phyloP scores from a whole-genome alignment of 2,797 vertebrate species.

The Zenarchopterus dispar region DNA sequence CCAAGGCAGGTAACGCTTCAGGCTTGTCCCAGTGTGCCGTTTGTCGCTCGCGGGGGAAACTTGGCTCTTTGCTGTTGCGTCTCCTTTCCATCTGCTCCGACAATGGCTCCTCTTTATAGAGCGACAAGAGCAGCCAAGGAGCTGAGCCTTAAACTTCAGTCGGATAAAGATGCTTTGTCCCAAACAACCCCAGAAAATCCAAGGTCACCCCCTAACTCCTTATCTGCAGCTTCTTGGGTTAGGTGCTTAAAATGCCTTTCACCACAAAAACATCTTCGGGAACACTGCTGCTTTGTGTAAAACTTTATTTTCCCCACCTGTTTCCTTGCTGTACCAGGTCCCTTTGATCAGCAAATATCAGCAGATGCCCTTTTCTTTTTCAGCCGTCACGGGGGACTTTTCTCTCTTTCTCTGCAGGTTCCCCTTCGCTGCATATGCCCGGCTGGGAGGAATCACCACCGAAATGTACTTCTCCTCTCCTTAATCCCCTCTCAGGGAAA shows the following conservation, averaged over 20 bases:
- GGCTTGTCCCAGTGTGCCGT: constrained; percentile 58
- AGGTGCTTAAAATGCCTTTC: constrained; percentile 31
- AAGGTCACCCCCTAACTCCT: constrained; percentile 38
- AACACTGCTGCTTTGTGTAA: constrained; percentile 31
- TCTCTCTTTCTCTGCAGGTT: constrained; percentile 43
- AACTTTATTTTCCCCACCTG: not conserved
- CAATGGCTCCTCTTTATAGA: constrained; percentile 51
- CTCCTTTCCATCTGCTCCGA: constrained; percentile 62
- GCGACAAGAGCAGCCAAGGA: constrained; percentile 24
- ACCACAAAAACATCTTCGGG: constrained; percentile 29
- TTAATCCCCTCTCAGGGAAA: constrained; percentile 61
- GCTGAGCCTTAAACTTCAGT: not conserved
- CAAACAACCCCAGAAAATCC: constrained; percentile 50
- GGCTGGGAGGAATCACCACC: constrained; percentile 32
- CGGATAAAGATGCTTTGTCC: constrained; percentile 73
- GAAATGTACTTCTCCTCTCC: constrained; percentile 44
- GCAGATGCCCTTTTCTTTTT: constrained; percentile 62
- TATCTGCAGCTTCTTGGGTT: constrained; percentile 34
- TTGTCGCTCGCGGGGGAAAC: constrained; percentile 41
- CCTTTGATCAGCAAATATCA: constrained; percentile 54
- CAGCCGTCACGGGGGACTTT: constrained; percentile 44
- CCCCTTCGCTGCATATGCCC: constrained; percentile 56
- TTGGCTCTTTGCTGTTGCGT: constrained; percentile 50
- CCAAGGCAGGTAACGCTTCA: constrained; percentile 69
- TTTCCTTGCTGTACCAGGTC: constrained; percentile 10